Evolutionary conservation across 2,797 vertebrate genomes (phyloP).

Genomic region (Scarus forsteni): DNA sequence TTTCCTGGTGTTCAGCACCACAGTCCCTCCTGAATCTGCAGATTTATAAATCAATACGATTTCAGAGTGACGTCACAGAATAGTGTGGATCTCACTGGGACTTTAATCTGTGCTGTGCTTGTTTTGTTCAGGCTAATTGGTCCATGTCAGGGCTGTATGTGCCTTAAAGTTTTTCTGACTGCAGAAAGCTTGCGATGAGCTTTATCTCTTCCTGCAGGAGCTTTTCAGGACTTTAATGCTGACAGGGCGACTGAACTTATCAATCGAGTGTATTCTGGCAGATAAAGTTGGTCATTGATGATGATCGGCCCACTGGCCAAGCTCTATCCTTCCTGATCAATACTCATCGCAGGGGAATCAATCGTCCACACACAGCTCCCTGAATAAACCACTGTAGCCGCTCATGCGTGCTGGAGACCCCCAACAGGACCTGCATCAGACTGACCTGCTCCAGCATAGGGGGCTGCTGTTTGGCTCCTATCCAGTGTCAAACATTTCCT

Average conservation of each 20-base stretch:
- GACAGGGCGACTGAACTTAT: slow-evolving; percentile 15
- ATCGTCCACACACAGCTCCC: slow-evolving; percentile 35
- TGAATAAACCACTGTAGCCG: background rate
- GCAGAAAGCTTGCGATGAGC: background rate
- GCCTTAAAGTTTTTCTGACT: background rate
- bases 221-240: background rate
- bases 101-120: slow-evolving; percentile 38
- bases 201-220: slow-evolving; percentile 1
- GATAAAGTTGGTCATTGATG: slow-evolving; percentile 43
- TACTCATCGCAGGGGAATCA: slow-evolving; percentile 64
- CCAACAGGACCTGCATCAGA: background rate
- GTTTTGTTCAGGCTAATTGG: slow-evolving; percentile 25
- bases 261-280: slow-evolving; percentile 42
- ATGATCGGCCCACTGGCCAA: slow-evolving; percentile 58
- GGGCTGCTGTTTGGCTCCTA: background rate
- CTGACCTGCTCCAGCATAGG: background rate
- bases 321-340: slow-evolving; percentile 68
- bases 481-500: no score
- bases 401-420: background rate
- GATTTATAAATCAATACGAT: slow-evolving; percentile 79
- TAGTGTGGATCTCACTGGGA: slow-evolving; percentile 31
- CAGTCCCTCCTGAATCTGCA: slow-evolving; percentile 27
- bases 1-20: slow-evolving; percentile 42
- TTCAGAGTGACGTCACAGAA: slow-evolving; percentile 73
- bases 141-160: slow-evolving; percentile 22